Percentiles rank a stretch among this genome's conserved stretches.
Conservation (phyloP, 1,140 invertebrate species). For the Tetramorium parvispinum region DNA sequence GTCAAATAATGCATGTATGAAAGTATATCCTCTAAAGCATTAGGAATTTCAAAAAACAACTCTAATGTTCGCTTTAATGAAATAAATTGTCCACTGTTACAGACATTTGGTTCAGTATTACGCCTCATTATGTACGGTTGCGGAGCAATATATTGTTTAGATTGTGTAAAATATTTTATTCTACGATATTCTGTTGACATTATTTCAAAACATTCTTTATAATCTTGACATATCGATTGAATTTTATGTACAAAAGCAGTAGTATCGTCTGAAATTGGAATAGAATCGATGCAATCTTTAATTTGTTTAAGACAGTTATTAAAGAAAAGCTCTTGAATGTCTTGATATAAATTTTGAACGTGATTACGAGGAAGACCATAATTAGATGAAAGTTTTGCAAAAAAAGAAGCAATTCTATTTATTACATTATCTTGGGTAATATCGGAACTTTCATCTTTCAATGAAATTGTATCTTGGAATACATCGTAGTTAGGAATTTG, state of each 20-base stretch:
- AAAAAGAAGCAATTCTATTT: neutral
- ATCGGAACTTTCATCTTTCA: neutral
- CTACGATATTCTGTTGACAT: no score
- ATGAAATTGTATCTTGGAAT: neutral
- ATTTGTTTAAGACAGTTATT: no score
- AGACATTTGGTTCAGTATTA: neutral
- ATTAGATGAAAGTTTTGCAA: neutral
- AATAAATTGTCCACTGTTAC: neutral
- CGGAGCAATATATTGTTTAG: neutral
- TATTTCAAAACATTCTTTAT: no score
- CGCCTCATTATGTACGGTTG: neutral
- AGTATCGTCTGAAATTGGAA: no score
- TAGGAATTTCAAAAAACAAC: constrained; percentile 4
- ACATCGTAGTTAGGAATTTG: no score
- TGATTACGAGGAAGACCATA: neutral
- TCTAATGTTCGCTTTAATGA: constrained; percentile 7
- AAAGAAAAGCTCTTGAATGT: no score
- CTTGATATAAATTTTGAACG: no score
- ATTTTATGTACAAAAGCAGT: no score
- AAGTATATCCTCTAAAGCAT: neutral
- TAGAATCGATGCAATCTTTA: no score
- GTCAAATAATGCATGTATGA: neutral
- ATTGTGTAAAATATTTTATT: no score
- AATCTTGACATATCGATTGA: no score
- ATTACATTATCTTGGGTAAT: neutral